Base-by-base conservation (phyloP, 1,140 invertebrate genomes). In the Harlomillsia oculata region DNA sequence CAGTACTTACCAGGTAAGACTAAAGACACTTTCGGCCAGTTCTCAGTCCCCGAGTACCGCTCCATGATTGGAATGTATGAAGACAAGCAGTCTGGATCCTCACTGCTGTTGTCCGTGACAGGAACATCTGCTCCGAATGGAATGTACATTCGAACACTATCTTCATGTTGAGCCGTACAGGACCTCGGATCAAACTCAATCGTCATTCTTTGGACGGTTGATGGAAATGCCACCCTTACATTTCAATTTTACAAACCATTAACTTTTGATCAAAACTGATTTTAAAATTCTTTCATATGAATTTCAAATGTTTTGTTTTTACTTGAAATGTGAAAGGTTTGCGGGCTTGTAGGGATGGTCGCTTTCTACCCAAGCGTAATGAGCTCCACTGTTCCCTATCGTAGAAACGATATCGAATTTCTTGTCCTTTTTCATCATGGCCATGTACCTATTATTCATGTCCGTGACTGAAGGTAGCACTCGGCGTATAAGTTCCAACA, bases 261-360 rank as follows among this genome's bases (percentile, higher is more conserved):
- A 34, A 34, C 32, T 34, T 34, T 34, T 34, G 32, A 8, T 50
- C 50, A 51, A 57, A 36, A 52, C 20, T 52, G 16, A 5, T 8
- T 52, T 23, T 40, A 8, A 20, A 34, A 9, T n/a, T 8, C 5
- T 28, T 18, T 25, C 39, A 13, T 18, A 20, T 32, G 43, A 62
- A 34, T 18, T 21, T 32, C 16, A 32, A 32, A 16, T 20, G 4
- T 20, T 26, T 5, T 16, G 18, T 28, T 18, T 55, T 66, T 68
- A 86, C 85, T 80, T 80, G 71, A 91, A 93, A 74, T 87, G 87
- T 32, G 82, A 83, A 13, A 95, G 85, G 44, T 82, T 82, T 3
- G 90, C 85, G 34, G 87, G 83, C 73, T 91, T 90, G 72, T 98
- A 98, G 0, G 94, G 95, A 77, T 98, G 95, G 30, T 94, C 89